Percentiles rank a stretch among this genome's conserved stretches.
These are phyloP conservation scores for Pseudomyrmex flavicornis DNA, from an alignment of 1,140 invertebrate species.

Conservation along the genomic window DNA sequence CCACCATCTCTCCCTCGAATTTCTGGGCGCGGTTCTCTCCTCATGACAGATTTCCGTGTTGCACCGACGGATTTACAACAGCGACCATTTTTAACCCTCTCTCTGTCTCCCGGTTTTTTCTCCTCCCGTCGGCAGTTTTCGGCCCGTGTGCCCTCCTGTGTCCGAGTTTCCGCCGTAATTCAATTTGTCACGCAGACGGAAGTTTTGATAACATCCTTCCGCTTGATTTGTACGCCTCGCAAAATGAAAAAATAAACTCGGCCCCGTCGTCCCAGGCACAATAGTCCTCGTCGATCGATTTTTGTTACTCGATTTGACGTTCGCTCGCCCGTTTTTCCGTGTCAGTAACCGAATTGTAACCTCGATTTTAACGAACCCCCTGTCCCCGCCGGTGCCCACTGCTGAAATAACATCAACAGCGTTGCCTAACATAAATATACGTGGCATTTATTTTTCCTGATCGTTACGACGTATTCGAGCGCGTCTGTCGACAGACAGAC, in stretches of 20 bases:
- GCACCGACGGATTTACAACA: conserved; percentile 64
- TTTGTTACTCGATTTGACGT: conserved; percentile 58
- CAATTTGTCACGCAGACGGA: conserved; percentile 76
- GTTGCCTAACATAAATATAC: conserved; percentile 33
- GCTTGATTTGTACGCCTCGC: conserved; percentile 73
- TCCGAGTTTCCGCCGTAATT: conserved; percentile 70
- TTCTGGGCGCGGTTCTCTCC: conserved; percentile 33
- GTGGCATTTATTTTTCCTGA: conserved; percentile 27
- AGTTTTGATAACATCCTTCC: conserved; percentile 77
- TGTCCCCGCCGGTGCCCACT: not conserved
- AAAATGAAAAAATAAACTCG: conserved; percentile 55
- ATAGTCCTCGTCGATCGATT: conserved; percentile 65
- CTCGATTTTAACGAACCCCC: conserved; percentile 66
- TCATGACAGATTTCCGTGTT: conserved; percentile 67
- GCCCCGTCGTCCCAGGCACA: conserved; percentile 26
- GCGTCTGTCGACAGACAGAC: too few species aligned
- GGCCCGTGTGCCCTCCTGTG: conserved; percentile 52
- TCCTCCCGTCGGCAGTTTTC: conserved; percentile 29
- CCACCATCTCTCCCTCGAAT: not conserved
- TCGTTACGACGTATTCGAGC: too few species aligned
- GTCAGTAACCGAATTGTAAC: conserved; percentile 63
- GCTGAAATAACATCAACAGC: conserved; percentile 52
- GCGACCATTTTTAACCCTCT: conserved; percentile 20
- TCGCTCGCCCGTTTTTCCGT: conserved; percentile 31
- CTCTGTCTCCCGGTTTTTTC: conserved; percentile 20